These are phyloP conservation scores for Torymus auratus DNA, from an alignment of 2,888 invertebrate genomes.

Conservation along the genomic window DNA sequence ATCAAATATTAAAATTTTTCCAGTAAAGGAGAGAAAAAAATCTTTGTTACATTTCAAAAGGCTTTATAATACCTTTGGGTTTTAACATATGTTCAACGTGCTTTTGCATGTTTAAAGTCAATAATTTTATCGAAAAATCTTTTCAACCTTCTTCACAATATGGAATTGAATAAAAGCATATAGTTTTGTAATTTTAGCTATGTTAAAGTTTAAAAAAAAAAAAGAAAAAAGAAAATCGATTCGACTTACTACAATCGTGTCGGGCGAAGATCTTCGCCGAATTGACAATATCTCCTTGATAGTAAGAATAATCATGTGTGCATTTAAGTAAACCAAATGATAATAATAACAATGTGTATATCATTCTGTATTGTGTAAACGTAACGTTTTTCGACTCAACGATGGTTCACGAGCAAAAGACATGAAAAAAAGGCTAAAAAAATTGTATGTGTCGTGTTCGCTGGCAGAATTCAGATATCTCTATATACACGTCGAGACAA, in stretches of 20 bases:
- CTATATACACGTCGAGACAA: slow-evolving; percentile 41
- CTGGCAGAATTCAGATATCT: slow-evolving; percentile 43
- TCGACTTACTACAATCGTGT: neutral
- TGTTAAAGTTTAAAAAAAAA: neutral
- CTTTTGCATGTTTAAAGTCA: neutral
- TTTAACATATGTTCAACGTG: no score
- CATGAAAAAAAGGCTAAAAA: slow-evolving; percentile 27
- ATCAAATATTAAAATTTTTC: no score
- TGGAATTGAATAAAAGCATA: neutral
- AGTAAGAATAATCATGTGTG: slow-evolving; percentile 19
- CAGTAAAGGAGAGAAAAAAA: no score
- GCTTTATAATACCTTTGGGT: no score
- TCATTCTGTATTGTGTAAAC: slow-evolving; percentile 21
- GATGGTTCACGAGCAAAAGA: slow-evolving; percentile 10
- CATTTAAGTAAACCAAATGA: slow-evolving; percentile 18
- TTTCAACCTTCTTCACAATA: neutral
- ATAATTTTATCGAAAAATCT: no score
- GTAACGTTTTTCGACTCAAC: slow-evolving; percentile 1
- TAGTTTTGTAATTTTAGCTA: neutral
- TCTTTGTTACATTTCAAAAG: no score
- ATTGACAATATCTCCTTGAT: slow-evolving; percentile 44
- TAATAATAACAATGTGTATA: neutral
- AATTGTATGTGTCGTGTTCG: slow-evolving; percentile 42
- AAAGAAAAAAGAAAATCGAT: neutral
- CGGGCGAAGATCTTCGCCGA: neutral